Percentiles rank a stretch among this genome's conserved stretches.
Conservation (phyloP, 2,797 vertebrate species). For the Sylvia borin region DNA sequence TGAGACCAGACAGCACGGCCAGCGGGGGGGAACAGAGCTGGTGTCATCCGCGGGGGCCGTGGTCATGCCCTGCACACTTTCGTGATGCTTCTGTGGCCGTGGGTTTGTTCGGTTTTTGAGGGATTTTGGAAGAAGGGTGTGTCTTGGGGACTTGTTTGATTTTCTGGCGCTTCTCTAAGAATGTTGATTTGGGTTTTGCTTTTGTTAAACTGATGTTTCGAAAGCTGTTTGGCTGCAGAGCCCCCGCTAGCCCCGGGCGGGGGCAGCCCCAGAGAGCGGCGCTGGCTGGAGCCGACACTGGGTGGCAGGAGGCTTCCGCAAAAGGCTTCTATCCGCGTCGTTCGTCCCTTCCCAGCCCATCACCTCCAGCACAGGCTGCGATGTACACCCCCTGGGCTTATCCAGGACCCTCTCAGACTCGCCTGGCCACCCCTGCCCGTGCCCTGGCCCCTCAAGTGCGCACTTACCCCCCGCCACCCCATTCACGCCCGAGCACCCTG, state of each 20-base stretch:
- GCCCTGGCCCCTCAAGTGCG: neutral
- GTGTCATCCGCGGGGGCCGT: rapidly evolving
- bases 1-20: neutral
- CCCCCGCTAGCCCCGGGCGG: neutral
- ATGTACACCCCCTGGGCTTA: neutral
- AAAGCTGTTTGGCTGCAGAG: neutral
- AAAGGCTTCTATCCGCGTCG: rapidly evolving
- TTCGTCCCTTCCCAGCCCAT: neutral
- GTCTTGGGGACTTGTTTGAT: neutral
- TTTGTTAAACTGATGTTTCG: neutral
- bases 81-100: neutral
- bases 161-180: neutral
- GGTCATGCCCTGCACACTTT: neutral
- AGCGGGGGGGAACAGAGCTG: rapidly evolving
- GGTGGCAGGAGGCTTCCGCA: conserved; percentile 21
- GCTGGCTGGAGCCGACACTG: neutral
- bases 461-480: neutral
- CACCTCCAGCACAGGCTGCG: neutral
- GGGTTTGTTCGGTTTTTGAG: neutral
- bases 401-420: neutral
- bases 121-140: neutral
- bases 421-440: neutral
- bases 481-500: rapidly evolving
- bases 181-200: neutral
- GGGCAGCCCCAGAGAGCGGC: neutral